Evolutionary conservation across 1,140 invertebrate species (phyloP).

Genomic region (Hycleus phaleratus): DNA sequence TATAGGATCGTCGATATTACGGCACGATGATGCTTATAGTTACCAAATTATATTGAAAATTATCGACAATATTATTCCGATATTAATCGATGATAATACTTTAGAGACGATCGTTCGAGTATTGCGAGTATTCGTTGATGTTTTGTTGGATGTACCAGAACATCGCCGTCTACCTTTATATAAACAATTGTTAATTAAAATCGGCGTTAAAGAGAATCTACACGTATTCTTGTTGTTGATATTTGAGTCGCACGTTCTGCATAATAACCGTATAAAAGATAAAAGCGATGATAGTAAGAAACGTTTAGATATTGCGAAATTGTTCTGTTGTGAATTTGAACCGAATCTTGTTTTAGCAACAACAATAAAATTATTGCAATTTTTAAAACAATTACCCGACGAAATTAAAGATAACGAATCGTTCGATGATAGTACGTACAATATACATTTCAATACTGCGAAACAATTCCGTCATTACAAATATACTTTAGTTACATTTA

Average conservation of each 20-base stretch:
- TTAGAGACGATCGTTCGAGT: slow-evolving; percentile 54
- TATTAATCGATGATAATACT: slow-evolving; percentile 54
- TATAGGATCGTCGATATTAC: slow-evolving; percentile 82
- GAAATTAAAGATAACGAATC: slow-evolving; percentile 54
- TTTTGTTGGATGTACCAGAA: slow-evolving; percentile 80
- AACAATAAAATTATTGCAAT: slow-evolving; percentile 58
- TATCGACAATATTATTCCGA: slow-evolving; percentile 82
- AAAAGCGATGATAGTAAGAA: slow-evolving; percentile 34
- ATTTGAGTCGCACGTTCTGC: slow-evolving; percentile 58
- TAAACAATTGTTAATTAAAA: slow-evolving; percentile 64
- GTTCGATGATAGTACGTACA: slow-evolving; percentile 50
- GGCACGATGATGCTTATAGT: slow-evolving; percentile 90
- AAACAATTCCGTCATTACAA: slow-evolving; percentile 77
- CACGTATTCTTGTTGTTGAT: slow-evolving; percentile 68
- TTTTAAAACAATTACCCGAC: slow-evolving; percentile 56
- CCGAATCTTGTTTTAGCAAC: slow-evolving; percentile 54
- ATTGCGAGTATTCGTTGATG: slow-evolving; percentile 83
- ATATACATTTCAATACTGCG: slow-evolving; percentile 47
- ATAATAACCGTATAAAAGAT: slow-evolving; percentile 38
- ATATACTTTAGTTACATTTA: slow-evolving; percentile 64
- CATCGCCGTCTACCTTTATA: slow-evolving; percentile 78
- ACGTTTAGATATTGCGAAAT: slow-evolving; percentile 61
- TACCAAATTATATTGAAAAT: slow-evolving; percentile 88
- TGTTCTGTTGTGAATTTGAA: slow-evolving; percentile 57
- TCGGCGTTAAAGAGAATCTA: slow-evolving; percentile 62